Conservation (phyloP, 2,797 vertebrate species). For the Phaenicophaeus curvirostris region DNA sequence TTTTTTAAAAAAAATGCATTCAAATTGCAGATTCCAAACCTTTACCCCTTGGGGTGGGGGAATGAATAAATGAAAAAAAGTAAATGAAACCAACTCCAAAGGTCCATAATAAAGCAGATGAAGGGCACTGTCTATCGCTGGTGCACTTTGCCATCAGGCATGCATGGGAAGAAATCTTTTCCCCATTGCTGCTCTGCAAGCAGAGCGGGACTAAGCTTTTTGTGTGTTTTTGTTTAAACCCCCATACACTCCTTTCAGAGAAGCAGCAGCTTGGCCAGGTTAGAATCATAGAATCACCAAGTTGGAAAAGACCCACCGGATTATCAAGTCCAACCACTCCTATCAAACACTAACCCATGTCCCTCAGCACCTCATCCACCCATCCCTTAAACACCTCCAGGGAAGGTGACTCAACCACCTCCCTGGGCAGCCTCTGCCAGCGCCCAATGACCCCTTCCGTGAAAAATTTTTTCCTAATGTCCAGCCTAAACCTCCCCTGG, state of each 20-base stretch:
- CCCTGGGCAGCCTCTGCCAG: too few species aligned
- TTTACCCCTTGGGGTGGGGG: neutral
- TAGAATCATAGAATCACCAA: too few species aligned
- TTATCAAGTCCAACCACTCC: too few species aligned
- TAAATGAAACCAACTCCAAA: neutral
- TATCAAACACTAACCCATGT: too few species aligned
- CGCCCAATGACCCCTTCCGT: too few species aligned
- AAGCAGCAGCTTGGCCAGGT: neutral
- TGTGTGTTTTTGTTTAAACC: neutral
- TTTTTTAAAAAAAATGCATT: neutral
- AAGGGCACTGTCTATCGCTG: neutral
- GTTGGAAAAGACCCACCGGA: too few species aligned
- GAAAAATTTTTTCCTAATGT: too few species aligned
- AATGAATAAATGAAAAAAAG: neutral
- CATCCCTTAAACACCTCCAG: too few species aligned
- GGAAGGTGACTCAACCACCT: too few species aligned
- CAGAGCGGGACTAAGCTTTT: neutral
- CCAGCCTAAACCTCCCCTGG: too few species aligned
- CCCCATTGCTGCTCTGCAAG: neutral
- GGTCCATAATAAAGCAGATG: neutral
- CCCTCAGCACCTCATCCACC: too few species aligned
- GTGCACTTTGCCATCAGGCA: rapidly evolving
- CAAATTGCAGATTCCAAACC: neutral
- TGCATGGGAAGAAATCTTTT: neutral
- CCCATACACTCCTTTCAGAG: neutral